phyloP scores from a whole-genome alignment of 2,113 vertebrate genomes.

The Cephalophus harveyi region DNA sequence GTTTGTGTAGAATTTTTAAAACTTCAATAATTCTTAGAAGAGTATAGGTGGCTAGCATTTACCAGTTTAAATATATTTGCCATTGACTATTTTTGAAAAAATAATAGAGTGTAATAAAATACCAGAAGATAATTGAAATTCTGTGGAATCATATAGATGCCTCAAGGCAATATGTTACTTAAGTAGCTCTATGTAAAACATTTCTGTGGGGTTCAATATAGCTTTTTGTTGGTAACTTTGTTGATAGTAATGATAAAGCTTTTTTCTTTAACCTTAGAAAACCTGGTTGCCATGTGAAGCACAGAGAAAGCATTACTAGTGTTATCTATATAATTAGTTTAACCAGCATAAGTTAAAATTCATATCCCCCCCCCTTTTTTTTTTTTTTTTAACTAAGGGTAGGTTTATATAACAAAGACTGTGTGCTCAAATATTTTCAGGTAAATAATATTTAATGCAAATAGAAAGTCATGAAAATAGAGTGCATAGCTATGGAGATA shows the following conservation, averaged over 20 bases:
- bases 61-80: neutral
- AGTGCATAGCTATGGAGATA: neutral
- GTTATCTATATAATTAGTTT: neutral
- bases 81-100: neutral
- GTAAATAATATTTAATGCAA: neutral
- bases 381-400: neutral
- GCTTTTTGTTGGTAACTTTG: neutral
- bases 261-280: neutral
- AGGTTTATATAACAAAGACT: neutral
- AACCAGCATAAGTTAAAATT: neutral
- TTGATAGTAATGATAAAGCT: neutral
- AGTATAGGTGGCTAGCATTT: neutral
- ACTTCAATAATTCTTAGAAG: neutral
- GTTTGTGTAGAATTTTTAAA: neutral
- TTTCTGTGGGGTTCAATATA: neutral
- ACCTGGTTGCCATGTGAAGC: neutral
- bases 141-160: neutral
- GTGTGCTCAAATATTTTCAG: neutral
- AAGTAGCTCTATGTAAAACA: neutral
- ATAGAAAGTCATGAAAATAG: neutral
- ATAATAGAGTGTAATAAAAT: neutral
- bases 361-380: neutral
- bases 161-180: neutral
- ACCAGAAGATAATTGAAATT: neutral
- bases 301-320: neutral